A percentile compares a stretch with the other conserved stretches of the same genome.
phyloP scores from a whole-genome alignment of 1,140 invertebrate species.

The Ceratosolen fusciceps region DNA sequence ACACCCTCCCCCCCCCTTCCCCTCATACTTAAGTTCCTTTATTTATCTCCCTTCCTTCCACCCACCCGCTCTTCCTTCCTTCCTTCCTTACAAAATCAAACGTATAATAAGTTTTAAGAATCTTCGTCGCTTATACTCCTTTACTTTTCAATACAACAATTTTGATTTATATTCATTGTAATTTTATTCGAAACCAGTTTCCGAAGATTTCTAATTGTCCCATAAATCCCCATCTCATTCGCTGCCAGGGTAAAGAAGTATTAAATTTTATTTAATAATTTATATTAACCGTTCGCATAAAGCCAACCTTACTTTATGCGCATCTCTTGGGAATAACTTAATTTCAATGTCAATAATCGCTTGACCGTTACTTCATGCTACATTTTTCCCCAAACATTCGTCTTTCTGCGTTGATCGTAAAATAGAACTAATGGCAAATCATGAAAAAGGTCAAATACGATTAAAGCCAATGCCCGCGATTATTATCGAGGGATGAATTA shows the following conservation, averaged over 20 bases:
- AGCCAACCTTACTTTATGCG: too few species aligned
- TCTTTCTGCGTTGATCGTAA: too few species aligned
- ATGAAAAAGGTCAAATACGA: too few species aligned
- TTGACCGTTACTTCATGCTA: neutral
- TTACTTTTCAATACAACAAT: constrained; percentile 5
- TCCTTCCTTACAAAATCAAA: neutral
- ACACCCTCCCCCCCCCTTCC: too few species aligned
- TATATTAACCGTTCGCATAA: too few species aligned
- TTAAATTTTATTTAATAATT: neutral
- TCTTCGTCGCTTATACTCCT: neutral
- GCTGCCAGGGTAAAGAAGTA: neutral
- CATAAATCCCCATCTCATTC: neutral
- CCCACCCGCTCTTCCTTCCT: neutral
- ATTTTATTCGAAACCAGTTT: neutral
- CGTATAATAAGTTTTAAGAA: constrained; percentile 8
- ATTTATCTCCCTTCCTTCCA: too few species aligned
- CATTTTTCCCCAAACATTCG: too few species aligned
- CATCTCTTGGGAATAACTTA: neutral
- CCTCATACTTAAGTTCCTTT: too few species aligned
- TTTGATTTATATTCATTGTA: neutral
- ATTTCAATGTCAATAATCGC: neutral
- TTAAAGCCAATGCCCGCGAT: too few species aligned
- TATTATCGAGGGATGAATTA: too few species aligned
- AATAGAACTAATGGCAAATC: too few species aligned
- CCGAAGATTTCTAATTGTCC: neutral